A percentile compares a stretch with the other conserved stretches of the same genome.
Evolutionary conservation across 2,113 vertebrate species (phyloP).

Genomic region (Piprites chloris): DNA sequence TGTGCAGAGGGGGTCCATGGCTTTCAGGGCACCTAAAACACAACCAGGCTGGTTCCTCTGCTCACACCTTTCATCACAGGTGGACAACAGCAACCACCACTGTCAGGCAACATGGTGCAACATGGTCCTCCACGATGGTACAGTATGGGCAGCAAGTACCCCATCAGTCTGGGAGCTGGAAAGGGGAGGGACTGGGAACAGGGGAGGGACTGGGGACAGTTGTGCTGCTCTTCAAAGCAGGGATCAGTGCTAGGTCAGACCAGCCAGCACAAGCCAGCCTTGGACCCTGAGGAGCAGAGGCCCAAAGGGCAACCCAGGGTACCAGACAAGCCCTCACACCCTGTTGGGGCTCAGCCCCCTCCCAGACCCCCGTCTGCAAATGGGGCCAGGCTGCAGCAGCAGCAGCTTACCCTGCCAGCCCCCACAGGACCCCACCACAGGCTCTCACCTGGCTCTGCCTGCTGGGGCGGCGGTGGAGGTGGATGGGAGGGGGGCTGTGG

Average conservation of each 20-base stretch:
- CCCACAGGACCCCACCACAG: fast-evolving
- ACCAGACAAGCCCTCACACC: not conserved
- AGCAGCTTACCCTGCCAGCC: not conserved
- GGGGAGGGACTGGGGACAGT: not conserved
- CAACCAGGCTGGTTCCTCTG: not conserved
- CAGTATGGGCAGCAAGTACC: not conserved
- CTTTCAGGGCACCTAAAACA: not conserved
- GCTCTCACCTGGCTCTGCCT: not conserved
- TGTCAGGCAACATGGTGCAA: not conserved
- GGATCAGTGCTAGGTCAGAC: not conserved
- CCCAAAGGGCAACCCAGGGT: not conserved
- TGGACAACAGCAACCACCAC: not conserved
- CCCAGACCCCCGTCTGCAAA: not conserved
- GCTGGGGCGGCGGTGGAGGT: not conserved
- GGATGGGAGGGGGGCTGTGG: not conserved
- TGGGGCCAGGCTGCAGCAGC: not conserved
- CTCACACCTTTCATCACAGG: not conserved
- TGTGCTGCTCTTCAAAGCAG: not conserved
- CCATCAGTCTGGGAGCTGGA: not conserved
- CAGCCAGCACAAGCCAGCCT: not conserved
- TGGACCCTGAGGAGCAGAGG: not conserved
- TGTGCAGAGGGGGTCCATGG: fast-evolving
- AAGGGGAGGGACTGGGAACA: not conserved
- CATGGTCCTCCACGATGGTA: not conserved
- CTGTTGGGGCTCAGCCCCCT: not conserved